These are phyloP conservation scores for Oreortyx pictus DNA, from an alignment of 2,797 vertebrate species.

Conservation along the genomic window DNA sequence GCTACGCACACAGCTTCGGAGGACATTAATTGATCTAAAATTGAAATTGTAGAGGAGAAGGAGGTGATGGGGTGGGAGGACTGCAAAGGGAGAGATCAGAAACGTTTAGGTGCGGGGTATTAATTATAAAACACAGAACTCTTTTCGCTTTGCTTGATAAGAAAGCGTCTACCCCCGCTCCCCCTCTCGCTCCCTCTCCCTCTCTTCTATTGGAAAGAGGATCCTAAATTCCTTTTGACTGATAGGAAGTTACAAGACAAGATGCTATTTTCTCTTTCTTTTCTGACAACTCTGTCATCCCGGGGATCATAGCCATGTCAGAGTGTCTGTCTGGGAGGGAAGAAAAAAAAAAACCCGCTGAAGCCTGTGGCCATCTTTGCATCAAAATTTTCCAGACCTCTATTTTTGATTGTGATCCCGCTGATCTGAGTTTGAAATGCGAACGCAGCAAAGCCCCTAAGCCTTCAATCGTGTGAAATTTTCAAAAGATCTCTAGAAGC, in stretches of 20 bases:
- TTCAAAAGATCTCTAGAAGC: slow-evolving; percentile 97
- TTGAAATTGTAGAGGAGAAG: slow-evolving; percentile 34
- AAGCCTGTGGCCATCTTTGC: slow-evolving; percentile 87
- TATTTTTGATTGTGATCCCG: slow-evolving; percentile 87
- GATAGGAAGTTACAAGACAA: slow-evolving; percentile 81
- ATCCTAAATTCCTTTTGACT: slow-evolving; percentile 80
- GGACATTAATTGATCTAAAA: neutral
- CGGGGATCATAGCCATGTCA: slow-evolving; percentile 86
- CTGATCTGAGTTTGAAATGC: slow-evolving; percentile 97
- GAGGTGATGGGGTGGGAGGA: slow-evolving; percentile 40
- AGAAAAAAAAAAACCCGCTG: slow-evolving; percentile 59
- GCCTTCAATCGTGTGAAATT: slow-evolving; percentile 97
- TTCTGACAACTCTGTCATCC: slow-evolving; percentile 81
- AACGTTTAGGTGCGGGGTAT: slow-evolving; percentile 59
- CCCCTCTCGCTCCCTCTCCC: slow-evolving; percentile 24
- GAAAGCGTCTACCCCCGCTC: slow-evolving; percentile 9
- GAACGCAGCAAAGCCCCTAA: slow-evolving; percentile 91
- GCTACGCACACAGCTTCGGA: neutral
- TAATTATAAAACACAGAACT: slow-evolving; percentile 72
- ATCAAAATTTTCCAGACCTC: slow-evolving; percentile 88
- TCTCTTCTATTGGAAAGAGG: slow-evolving; percentile 69
- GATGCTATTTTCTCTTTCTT: slow-evolving; percentile 82
- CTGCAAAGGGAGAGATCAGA: slow-evolving; percentile 33
- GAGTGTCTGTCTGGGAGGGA: slow-evolving; percentile 78
- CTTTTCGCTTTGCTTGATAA: slow-evolving; percentile 20